A percentile compares a stretch with the other conserved stretches of the same genome.
These are phyloP conservation scores for Eulemur macaco DNA, from an alignment of 2,113 vertebrate species.

Conservation along the genomic window DNA sequence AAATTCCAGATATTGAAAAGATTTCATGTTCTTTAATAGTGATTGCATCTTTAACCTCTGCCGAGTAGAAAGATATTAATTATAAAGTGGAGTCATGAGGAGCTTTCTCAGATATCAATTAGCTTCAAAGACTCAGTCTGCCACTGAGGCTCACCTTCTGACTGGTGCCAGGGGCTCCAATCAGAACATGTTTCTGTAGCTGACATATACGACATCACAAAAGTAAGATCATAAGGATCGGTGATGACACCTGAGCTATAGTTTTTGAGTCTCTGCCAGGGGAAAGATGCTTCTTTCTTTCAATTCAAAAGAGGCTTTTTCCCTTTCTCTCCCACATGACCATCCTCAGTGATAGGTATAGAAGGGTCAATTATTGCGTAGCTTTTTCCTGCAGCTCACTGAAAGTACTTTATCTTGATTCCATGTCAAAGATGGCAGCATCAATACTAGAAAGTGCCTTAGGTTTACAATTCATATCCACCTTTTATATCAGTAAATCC, in stretches of 20 bases:
- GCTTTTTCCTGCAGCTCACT: background rate
- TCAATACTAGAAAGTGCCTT: background rate
- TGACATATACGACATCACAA: background rate
- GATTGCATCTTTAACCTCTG: background rate
- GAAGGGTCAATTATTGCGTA: background rate
- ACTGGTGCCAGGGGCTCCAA: background rate
- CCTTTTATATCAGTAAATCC: background rate
- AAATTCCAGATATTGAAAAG: background rate
- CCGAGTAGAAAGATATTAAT: background rate
- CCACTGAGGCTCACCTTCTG: background rate
- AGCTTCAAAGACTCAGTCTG: background rate
- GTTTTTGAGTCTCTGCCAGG: background rate
- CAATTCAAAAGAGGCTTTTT: background rate
- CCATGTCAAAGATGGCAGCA: background rate
- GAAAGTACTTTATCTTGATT: background rate
- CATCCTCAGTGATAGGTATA: background rate
- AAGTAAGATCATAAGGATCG: background rate
- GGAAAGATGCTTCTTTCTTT: background rate
- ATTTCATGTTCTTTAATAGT: background rate
- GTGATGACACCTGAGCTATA: rapidly evolving
- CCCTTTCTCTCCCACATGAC: no score
- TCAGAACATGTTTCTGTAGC: background rate
- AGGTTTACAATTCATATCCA: background rate
- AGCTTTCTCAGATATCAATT: background rate
- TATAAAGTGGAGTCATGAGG: background rate